Base-by-base conservation (phyloP, 2,888 invertebrate species). In the Polydrusus tereticollis region DNA sequence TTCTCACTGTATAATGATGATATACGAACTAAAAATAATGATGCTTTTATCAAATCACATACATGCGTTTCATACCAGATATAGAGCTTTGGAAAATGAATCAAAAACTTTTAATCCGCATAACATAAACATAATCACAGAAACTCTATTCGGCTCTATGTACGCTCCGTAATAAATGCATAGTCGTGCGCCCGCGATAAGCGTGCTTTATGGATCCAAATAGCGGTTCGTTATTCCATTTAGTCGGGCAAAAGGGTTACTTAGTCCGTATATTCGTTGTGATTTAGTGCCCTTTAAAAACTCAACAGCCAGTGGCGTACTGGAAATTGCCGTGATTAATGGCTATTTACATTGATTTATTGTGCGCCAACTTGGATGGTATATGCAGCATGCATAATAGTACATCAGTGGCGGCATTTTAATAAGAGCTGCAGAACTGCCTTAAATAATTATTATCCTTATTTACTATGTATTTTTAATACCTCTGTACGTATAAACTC, bases 151-250 rank as follows among this genome's bases (percentile, higher is more conserved):
- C 52, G 43, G 63, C 65, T 59, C 67, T 75, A 80, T 76, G 78
- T 78, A 26, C 14, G 57, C 72, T 45, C 57, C 50, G 50, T 83
- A 83, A 83, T 84, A 83, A 83, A 83, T 83, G 83, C 83, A 75
- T 72, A 76, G 80, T 77, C 81, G 81, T 82, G 83, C 82, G 80
- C 80, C 77, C 74, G 75, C 77, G 82, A 82, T 83, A 82, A 83
- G 81, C 80, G 73, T 82, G 77, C 78, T 82, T 82, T 83, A 83
- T 82, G 74, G 68, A 58, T 60, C 59, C 67, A 72, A 72, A 72
- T 69, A 69, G 69, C 60, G 59, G 58, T 71, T 66, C 71, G 72
- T 67, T 67, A 68, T 72, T 60, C 68, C 55, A 63, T 63, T 58
- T 69, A 57, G 60, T 38, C 29, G 18, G 62, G 45, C 38, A 62